A percentile compares a stretch with the other conserved stretches of the same genome.
These are phyloP conservation scores for Limenitis camilla DNA, from an alignment of 2,888 invertebrate species.

Conservation along the genomic window DNA sequence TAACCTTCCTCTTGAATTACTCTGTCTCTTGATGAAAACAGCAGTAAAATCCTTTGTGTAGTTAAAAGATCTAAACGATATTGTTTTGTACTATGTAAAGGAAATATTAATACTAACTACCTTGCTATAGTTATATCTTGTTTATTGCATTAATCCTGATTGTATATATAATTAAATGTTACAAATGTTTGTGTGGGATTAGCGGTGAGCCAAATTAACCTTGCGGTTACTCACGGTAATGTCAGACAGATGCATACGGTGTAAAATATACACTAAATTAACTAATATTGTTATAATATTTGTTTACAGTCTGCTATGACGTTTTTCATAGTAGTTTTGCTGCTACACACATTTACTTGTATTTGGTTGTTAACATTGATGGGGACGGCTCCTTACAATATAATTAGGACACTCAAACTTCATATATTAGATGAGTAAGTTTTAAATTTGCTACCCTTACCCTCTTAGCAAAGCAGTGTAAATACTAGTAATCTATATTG, in stretches of 20 bases:
- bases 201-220: conserved; percentile 12
- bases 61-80: too few species aligned
- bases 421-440: conserved; percentile 55
- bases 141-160: too few species aligned
- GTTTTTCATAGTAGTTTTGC: conserved; percentile 41
- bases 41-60: too few species aligned
- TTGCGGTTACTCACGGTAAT: conserved; percentile 13
- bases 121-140: too few species aligned
- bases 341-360: conserved; percentile 57
- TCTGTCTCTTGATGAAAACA: too few species aligned
- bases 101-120: too few species aligned
- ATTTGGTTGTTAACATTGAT: conserved; percentile 50
- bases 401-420: conserved; percentile 50
- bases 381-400: conserved; percentile 39
- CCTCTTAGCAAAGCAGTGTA: too few species aligned
- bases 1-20: too few species aligned
- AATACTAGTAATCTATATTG: too few species aligned
- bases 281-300: neutral
- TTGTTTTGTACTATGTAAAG: too few species aligned
- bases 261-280: neutral
- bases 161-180: too few species aligned
- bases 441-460: conserved; percentile 2
- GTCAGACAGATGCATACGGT: neutral
- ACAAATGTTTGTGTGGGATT: conserved; percentile 10
- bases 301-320: conserved; percentile 49